phyloP scores from a whole-genome alignment of 2,113 vertebrate species.

The Centropus bengalensis region DNA sequence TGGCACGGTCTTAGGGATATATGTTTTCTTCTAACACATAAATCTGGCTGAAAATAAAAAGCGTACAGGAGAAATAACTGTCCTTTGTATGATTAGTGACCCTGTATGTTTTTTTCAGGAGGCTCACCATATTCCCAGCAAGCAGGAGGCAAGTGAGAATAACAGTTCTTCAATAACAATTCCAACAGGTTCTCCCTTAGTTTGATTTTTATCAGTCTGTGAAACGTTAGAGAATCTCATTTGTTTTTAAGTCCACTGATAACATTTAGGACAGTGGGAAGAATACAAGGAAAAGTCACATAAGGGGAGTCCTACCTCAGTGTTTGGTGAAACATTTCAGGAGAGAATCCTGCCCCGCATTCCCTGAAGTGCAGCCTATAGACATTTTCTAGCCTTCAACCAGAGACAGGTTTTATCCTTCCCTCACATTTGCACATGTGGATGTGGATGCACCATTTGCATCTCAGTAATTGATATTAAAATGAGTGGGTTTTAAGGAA shows the following conservation, averaged over 20 bases:
- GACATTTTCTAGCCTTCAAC: not conserved
- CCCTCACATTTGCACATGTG: not conserved
- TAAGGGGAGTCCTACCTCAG: not conserved
- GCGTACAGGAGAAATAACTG: not conserved
- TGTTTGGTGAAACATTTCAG: not conserved
- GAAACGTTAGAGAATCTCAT: not conserved
- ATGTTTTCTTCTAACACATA: not conserved
- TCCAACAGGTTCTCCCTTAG: not conserved
- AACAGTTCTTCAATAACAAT: not conserved
- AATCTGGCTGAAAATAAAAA: constrained; percentile 21
- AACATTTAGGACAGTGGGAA: not conserved
- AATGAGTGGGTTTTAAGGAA: not conserved
- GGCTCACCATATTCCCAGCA: not conserved
- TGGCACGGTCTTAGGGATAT: not conserved
- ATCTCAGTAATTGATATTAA: not conserved
- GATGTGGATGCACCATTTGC: not conserved
- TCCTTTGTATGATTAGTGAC: constrained; percentile 9
- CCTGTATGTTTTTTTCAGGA: not conserved
- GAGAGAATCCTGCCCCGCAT: not conserved
- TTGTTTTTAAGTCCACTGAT: not conserved
- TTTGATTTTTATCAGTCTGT: not conserved
- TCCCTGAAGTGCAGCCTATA: not conserved
- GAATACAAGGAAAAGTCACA: not conserved
- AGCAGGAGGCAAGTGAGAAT: not conserved
- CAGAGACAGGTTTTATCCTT: not conserved